Evolutionary conservation across 2,113 vertebrate genomes (phyloP).

Genomic region (Hylia prasina): DNA sequence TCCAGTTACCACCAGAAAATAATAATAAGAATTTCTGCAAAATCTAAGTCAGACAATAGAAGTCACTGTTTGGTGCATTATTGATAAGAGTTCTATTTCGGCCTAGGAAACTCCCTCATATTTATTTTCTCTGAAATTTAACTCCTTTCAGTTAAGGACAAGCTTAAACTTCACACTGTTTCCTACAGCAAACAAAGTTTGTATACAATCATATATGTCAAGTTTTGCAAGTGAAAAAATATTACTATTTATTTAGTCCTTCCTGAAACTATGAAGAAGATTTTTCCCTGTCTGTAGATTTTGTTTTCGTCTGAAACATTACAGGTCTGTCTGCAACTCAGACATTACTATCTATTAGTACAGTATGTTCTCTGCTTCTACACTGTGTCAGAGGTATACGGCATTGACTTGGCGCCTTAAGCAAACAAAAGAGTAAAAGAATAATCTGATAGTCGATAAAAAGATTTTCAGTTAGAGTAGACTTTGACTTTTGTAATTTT

Average conservation of each 20-base stretch:
- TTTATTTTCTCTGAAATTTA: background rate
- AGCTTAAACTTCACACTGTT: background rate
- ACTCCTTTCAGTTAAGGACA: background rate
- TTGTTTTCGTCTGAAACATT: background rate
- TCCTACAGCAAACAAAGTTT: background rate
- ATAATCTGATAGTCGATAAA: slow-evolving; percentile 45
- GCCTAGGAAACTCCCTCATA: background rate
- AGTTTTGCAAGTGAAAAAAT: background rate
- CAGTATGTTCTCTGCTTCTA: background rate
- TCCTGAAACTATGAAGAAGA: background rate
- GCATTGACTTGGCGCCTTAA: slow-evolving; percentile 9
- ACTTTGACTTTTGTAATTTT: slow-evolving; percentile 42
- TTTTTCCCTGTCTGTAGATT: background rate
- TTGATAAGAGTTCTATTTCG: background rate
- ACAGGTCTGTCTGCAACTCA: background rate
- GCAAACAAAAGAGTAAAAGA: slow-evolving; percentile 53
- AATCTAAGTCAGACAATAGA: background rate
- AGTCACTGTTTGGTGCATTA: background rate
- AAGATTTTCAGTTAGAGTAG: background rate
- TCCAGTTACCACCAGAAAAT: background rate
- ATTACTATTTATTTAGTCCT: background rate
- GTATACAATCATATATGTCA: background rate
- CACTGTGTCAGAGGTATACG: background rate
- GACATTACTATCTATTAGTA: background rate
- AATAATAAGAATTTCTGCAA: background rate